Conservation (phyloP, 2,888 invertebrate genomes). For the Pachydiplax longipennis region DNA sequence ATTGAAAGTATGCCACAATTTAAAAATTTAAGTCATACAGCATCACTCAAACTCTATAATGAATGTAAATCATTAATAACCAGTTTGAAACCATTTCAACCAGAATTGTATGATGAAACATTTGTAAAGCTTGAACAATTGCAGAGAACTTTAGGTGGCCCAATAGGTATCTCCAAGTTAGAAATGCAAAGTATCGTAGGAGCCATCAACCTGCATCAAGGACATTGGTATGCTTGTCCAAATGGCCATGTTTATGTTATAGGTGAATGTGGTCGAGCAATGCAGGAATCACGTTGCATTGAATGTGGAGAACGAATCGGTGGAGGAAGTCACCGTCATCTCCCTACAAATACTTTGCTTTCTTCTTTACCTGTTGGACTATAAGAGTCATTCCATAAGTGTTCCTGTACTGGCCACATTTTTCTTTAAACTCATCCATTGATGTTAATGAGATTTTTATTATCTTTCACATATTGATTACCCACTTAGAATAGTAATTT, state of each 20-base stretch:
- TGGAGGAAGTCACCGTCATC: neutral
- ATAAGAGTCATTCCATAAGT: neutral
- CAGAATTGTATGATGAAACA: slow-evolving; percentile 58
- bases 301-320: slow-evolving; percentile 39
- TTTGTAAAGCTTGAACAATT: slow-evolving; percentile 47
- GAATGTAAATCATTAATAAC: slow-evolving; percentile 11
- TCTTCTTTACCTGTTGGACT: neutral
- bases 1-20: neutral
- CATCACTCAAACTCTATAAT: neutral
- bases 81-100: slow-evolving; percentile 62
- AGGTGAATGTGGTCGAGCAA: neutral
- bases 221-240: slow-evolving; percentile 76
- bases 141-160: neutral
- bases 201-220: slow-evolving; percentile 66
- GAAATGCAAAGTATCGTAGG: slow-evolving; percentile 66
- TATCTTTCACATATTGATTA: no score
- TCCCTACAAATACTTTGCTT: neutral
- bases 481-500: no score
- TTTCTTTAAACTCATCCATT: no score
- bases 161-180: slow-evolving; percentile 52
- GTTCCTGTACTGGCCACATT: no score
- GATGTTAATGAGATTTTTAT: no score
- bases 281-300: neutral
- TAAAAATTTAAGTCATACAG: neutral
- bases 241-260: slow-evolving; percentile 68